Base-by-base conservation (phyloP, 1,140 invertebrate species). In the Calephelis nemesis region DNA sequence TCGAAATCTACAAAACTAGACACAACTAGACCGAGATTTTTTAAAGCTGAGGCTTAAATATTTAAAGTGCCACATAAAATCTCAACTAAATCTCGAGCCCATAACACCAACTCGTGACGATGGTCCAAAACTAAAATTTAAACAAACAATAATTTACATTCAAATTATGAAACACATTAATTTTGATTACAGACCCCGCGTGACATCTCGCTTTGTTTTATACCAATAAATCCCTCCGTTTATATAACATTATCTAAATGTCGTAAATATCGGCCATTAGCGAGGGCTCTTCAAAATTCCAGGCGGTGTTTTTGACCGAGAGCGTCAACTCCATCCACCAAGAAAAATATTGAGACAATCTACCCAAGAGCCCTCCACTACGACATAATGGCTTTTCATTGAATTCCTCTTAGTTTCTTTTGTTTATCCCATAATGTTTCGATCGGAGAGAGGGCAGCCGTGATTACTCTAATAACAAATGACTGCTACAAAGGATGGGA, bases 261-360 rank as follows among this genome's bases (percentile, higher is more conserved):
- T 82, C 83, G 85, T 91, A 90, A 91, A 91, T 88, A 88, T 89
- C 78, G 79, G 77, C 83, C 88, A 88, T 88, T 90, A 88, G 82
- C 79, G 81, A 87, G 79, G 73, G 76, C 82, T 81, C 86, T 87
- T 88, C 81, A 87, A 83, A 89, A 91, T 88, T 84, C 84, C 84
- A 78, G 69, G 81, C 88, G 87, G 87, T 71, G 78, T 85, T 83
- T 88, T 86, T 85, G 82, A 87, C 77, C 77, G 72, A 76, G 75
- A 77, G 81, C 82, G 81, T 86, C 86, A 85, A 84, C 84, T 84
- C 78, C 76, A 84, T 81, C 82, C 78, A 82, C 78, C 69, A 88
- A 90, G 88, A 90, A 91, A 91, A 91, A 91, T 90, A 91, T 90
- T 91, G 86, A 88, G 88, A 88, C 88, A 90, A 88, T 85, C 83